A percentile compares a stretch with the other conserved stretches of the same genome.
These are phyloP conservation scores for Nesidiocoris tenuis DNA, from an alignment of 2,888 invertebrate species.

Conservation along the genomic window DNA sequence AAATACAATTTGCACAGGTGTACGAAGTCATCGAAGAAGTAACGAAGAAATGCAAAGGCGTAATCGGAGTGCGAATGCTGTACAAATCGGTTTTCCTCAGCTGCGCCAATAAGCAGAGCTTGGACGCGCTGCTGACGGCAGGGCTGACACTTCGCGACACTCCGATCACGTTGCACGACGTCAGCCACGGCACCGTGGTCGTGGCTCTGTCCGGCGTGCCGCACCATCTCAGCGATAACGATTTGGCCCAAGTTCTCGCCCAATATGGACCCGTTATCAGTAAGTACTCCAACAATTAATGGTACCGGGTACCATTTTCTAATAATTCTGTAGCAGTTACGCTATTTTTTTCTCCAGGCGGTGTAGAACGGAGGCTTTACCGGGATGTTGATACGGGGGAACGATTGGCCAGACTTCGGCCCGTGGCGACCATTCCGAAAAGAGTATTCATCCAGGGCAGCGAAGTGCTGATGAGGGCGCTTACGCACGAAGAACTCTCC, in stretches of 20 bases:
- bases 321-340: no score
- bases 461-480: conserved; percentile 52
- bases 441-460: conserved; percentile 53
- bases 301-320: no score
- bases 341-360: no score
- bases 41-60: conserved; percentile 52
- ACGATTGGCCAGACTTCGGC: conserved; percentile 53
- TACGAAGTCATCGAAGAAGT: conserved; percentile 55
- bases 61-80: conserved; percentile 54
- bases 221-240: conserved; percentile 53
- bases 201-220: conserved; percentile 54
- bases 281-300: conserved; percentile 27
- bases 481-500: conserved; percentile 50
- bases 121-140: conserved; percentile 51
- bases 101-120: conserved; percentile 51
- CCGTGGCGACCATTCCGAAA: conserved; percentile 51
- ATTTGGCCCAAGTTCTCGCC: conserved; percentile 52
- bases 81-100: conserved; percentile 54
- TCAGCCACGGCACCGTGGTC: conserved; percentile 52
- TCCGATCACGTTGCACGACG: conserved; percentile 53
- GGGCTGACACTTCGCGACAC: conserved; percentile 50
- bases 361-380: conserved; percentile 54
- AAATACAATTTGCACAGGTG: no score
- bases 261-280: conserved; percentile 54
- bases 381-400: conserved; percentile 55